A percentile compares a stretch with the other conserved stretches of the same genome.
Evolutionary conservation across 2,113 vertebrate genomes (phyloP).

Genomic region (Sapayoa aenigma): DNA sequence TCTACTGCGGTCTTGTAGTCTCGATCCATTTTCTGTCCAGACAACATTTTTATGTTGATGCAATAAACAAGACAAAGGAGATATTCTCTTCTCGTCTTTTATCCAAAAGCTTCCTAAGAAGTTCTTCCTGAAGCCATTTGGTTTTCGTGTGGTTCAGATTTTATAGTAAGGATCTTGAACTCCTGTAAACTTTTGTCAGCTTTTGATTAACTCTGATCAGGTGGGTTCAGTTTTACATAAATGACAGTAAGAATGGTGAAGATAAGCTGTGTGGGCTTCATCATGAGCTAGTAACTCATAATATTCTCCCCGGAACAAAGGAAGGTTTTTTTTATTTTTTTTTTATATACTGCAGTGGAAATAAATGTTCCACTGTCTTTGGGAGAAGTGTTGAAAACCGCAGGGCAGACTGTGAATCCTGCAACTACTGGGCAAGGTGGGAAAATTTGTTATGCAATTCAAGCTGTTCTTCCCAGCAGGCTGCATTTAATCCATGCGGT

Average conservation of each 20-base stretch:
- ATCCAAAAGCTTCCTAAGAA: neutral
- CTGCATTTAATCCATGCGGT: neutral
- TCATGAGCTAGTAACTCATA: neutral
- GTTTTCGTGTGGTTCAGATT: neutral
- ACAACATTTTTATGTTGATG: neutral
- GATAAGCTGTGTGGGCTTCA: neutral
- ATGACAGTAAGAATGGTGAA: neutral
- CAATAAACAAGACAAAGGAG: neutral
- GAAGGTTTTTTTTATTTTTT: neutral
- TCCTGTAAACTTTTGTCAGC: neutral
- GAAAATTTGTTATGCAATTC: neutral
- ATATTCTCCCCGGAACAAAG: no score
- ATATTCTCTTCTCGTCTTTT: neutral
- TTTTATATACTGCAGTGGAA: neutral
- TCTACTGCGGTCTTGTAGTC: neutral
- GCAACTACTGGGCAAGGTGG: neutral
- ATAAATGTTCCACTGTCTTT: neutral
- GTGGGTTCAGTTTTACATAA: neutral
- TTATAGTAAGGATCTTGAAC: neutral
- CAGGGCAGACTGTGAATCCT: neutral
- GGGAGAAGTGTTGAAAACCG: neutral
- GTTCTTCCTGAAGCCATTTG: neutral
- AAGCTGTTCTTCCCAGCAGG: neutral
- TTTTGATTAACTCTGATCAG: neutral
- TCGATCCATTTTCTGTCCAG: neutral